Evolutionary conservation across 2,113 vertebrate species (phyloP).

Genomic region (Hirundichthys speculiger): DNA sequence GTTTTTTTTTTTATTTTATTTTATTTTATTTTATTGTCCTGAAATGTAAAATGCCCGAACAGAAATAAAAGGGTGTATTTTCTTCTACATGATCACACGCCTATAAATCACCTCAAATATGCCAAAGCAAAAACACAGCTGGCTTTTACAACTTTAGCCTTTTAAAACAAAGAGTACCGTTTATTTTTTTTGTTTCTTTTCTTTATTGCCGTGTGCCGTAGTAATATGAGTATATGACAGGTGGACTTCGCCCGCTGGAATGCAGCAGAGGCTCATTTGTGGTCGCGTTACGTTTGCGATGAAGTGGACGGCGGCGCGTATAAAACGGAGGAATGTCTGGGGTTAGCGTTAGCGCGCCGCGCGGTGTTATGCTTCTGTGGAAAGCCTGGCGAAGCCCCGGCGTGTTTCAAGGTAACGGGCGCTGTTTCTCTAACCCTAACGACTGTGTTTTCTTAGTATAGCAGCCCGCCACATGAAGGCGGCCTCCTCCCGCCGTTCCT

Average conservation of each 20-base stretch:
- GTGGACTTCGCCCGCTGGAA: slow-evolving; percentile 42
- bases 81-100: too few relatives aligned
- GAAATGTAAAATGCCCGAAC: too few relatives aligned
- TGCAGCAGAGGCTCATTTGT: slow-evolving; percentile 52
- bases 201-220: slow-evolving; percentile 40
- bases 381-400: slow-evolving; percentile 46
- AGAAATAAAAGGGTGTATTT: too few relatives aligned
- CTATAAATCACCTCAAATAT: slow-evolving; percentile 5
- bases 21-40: too few relatives aligned
- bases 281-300: slow-evolving; percentile 64
- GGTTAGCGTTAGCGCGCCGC: slow-evolving; percentile 11
- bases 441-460: slow-evolving; percentile 60
- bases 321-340: slow-evolving; percentile 48
- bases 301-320: slow-evolving; percentile 58
- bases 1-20: too few relatives aligned
- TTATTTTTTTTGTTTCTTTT: too few relatives aligned
- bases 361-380: slow-evolving; percentile 42
- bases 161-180: too few relatives aligned
- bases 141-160: slow-evolving; percentile 40
- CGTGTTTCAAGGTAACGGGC: slow-evolving; percentile 62
- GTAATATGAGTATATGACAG: slow-evolving; percentile 43
- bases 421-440: slow-evolving; percentile 55
- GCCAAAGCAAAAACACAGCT: slow-evolving; percentile 29
- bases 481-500: slow-evolving; percentile 20
- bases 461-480: slow-evolving; percentile 52